phyloP scores from a whole-genome alignment of 2,797 vertebrate species.

The Hydrophis major region DNA sequence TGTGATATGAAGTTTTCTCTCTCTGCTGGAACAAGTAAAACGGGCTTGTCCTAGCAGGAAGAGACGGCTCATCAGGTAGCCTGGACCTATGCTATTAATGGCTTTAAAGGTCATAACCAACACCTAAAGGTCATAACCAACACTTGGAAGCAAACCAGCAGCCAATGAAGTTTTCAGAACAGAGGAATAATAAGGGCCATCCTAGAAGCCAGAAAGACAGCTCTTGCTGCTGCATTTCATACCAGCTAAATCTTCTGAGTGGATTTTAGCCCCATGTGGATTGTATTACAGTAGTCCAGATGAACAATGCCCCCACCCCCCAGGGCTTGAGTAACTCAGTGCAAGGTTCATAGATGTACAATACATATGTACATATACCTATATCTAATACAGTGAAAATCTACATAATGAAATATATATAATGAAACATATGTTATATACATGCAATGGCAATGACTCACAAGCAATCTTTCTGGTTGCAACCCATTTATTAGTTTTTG shows the following conservation, averaged over 20 bases:
- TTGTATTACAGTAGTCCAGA: background rate
- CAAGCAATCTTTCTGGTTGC: background rate
- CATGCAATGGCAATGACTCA: too few relatives aligned
- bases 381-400: background rate
- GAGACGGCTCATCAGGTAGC: background rate
- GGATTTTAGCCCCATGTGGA: background rate
- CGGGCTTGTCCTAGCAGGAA: background rate
- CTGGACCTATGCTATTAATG: background rate
- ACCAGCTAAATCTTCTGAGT: background rate
- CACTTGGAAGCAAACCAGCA: background rate
- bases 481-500: too few relatives aligned
- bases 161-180: background rate
- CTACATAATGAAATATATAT: background rate
- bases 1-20: background rate
- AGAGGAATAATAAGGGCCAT: background rate
- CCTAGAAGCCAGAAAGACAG: background rate
- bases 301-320: background rate
- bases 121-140: background rate
- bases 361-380: background rate
- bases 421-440: background rate
- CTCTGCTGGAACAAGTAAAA: background rate
- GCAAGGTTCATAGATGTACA: background rate
- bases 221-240: background rate
- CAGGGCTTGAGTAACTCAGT: background rate
- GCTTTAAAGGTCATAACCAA: background rate